Evolutionary conservation across 2,797 vertebrate species (phyloP).

Genomic region (Rhabdophis nuchalis): DNA sequence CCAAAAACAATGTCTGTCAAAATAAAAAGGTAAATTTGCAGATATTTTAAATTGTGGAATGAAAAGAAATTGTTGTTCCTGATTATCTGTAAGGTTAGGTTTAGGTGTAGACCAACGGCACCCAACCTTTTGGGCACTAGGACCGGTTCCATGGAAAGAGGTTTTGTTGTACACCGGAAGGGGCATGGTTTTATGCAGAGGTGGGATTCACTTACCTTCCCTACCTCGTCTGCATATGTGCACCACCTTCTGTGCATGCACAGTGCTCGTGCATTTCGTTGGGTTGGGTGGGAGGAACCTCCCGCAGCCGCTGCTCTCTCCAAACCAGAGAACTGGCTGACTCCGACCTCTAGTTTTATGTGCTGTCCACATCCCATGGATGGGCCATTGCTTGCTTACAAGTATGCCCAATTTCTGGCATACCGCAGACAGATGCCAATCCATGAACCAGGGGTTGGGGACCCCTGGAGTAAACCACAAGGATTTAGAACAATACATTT

Average conservation of each 20-base stretch:
- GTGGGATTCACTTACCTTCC: too few species aligned
- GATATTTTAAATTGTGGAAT: neutral
- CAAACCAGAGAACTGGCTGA: too few species aligned
- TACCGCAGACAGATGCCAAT: neutral
- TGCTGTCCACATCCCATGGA: neutral
- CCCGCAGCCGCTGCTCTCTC: too few species aligned
- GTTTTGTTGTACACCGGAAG: too few species aligned
- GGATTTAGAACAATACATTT: neutral
- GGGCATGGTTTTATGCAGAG: too few species aligned
- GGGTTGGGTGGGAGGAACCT: too few species aligned
- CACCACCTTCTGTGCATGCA: too few species aligned
- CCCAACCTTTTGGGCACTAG: too few species aligned
- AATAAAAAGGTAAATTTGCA: neutral
- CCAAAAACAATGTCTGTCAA: neutral
- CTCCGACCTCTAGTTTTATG: too few species aligned
- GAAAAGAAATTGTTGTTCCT: neutral
- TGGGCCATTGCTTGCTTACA: neutral
- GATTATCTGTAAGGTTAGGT: neutral
- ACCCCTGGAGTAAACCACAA: neutral
- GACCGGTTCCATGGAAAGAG: too few species aligned
- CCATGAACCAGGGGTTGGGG: neutral
- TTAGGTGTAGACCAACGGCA: neutral
- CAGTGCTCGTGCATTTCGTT: too few species aligned
- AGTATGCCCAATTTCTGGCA: neutral
- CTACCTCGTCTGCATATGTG: too few species aligned